Evolutionary conservation across 2,113 vertebrate species (phyloP).

Genomic region (Crotophaga sulcirostris): DNA sequence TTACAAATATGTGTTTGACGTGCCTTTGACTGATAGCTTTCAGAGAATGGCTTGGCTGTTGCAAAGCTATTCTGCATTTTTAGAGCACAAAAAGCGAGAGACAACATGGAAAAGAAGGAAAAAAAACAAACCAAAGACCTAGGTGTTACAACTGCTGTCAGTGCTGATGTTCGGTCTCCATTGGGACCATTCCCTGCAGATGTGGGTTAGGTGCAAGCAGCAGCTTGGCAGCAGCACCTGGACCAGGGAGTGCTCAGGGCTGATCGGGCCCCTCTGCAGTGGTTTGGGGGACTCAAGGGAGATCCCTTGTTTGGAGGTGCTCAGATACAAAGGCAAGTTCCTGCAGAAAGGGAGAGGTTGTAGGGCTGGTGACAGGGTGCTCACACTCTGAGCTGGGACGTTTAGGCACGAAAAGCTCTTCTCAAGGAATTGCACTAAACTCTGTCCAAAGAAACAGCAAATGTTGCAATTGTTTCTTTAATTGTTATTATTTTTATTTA

Average conservation of each 20-base stretch:
- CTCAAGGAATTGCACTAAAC: neutral
- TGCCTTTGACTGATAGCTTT: neutral
- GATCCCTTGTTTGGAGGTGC: neutral
- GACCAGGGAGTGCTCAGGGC: neutral
- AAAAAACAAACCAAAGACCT: neutral
- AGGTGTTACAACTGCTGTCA: neutral
- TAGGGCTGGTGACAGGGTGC: neutral
- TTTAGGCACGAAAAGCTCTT: neutral
- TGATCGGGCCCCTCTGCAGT: rapidly evolving
- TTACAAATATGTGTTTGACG: neutral
- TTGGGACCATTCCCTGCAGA: neutral
- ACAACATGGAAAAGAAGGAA: neutral
- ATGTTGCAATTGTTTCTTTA: neutral
- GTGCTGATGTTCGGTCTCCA: neutral
- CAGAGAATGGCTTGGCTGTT: neutral
- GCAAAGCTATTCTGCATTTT: neutral
- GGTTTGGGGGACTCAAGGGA: rapidly evolving
- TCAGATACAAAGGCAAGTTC: neutral
- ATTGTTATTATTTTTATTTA: neutral
- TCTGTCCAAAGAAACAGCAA: neutral
- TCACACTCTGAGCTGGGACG: neutral
- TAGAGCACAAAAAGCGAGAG: neutral
- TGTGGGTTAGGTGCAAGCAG: rapidly evolving
- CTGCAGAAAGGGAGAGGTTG: neutral
- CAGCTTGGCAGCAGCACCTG: rapidly evolving